phyloP scores from a whole-genome alignment of 2,797 vertebrate species.

The Semaprochilodus insignis region DNA sequence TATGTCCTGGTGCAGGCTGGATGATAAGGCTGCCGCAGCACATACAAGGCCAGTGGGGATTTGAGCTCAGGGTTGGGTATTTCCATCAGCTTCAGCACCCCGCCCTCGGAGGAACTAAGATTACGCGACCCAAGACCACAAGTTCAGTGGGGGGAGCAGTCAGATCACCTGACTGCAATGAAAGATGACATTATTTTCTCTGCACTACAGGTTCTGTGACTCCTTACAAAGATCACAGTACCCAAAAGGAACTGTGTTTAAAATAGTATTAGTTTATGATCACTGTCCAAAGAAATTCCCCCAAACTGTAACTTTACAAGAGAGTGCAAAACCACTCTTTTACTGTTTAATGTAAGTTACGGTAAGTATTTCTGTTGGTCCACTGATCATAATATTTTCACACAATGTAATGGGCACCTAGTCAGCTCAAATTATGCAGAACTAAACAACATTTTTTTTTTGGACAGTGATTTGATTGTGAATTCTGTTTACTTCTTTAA shows the following conservation, averaged over 20 bases:
- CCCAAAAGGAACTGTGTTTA: slow-evolving; percentile 1
- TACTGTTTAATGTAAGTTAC: background rate
- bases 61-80: slow-evolving; percentile 32
- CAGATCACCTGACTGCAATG: slow-evolving; percentile 7
- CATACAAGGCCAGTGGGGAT: slow-evolving; percentile 35
- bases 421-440: no score
- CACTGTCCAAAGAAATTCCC: no score
- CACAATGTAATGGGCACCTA: no score
- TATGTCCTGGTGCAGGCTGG: slow-evolving; percentile 51
- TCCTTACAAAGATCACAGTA: background rate
- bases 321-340: no score
- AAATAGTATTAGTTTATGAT: background rate
- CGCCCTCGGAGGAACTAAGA: slow-evolving; percentile 38
- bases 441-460: no score
- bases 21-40: slow-evolving; percentile 52
- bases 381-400: no score
- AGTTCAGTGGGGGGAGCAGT: slow-evolving; percentile 11
- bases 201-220: background rate
- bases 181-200: slow-evolving; percentile 14
- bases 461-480: no score
- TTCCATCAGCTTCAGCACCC: slow-evolving; percentile 37
- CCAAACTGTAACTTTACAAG: no score
- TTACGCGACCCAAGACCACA: slow-evolving; percentile 32
- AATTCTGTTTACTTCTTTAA: background rate
- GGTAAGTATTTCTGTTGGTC: no score